phyloP scores from a whole-genome alignment of 2,113 vertebrate species.

The Balaenoptera acutorostrata region DNA sequence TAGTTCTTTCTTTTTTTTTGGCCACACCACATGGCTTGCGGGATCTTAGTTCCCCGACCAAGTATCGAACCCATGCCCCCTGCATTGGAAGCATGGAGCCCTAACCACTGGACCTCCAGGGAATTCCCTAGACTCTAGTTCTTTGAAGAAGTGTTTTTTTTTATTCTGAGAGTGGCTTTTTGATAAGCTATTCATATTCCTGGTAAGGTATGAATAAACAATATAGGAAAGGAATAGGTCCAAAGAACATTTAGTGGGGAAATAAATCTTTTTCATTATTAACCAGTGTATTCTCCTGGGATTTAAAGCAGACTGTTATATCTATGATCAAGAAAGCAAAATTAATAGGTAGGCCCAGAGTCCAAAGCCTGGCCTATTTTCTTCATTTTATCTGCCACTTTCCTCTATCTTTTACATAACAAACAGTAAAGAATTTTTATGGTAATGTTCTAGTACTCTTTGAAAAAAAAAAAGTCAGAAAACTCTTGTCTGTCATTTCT shows the following conservation, averaged over 20 bases:
- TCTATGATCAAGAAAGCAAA: not conserved
- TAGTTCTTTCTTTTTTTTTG: not conserved
- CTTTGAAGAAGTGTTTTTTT: not conserved
- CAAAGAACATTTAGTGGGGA: not conserved
- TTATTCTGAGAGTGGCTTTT: not conserved
- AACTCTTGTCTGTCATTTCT: not conserved
- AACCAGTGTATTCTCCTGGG: not conserved
- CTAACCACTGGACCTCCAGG: not conserved
- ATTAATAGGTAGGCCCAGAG: not conserved
- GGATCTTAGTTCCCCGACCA: not conserved
- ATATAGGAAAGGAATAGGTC: not conserved
- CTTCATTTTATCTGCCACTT: not conserved
- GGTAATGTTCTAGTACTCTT: not conserved
- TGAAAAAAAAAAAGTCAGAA: not conserved
- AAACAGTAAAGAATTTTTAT: not conserved
- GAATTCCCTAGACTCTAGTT: not conserved
- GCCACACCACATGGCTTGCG: not conserved
- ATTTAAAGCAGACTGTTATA: not conserved
- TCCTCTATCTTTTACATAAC: not conserved
- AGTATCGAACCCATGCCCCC: not conserved
- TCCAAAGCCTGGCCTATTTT: not conserved
- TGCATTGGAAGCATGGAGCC: not conserved
- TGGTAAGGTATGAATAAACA: not conserved
- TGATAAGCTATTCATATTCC: not conserved
- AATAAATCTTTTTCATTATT: not conserved